Base-by-base conservation (phyloP, 2,113 vertebrate species). In the Ictalurus furcatus region DNA sequence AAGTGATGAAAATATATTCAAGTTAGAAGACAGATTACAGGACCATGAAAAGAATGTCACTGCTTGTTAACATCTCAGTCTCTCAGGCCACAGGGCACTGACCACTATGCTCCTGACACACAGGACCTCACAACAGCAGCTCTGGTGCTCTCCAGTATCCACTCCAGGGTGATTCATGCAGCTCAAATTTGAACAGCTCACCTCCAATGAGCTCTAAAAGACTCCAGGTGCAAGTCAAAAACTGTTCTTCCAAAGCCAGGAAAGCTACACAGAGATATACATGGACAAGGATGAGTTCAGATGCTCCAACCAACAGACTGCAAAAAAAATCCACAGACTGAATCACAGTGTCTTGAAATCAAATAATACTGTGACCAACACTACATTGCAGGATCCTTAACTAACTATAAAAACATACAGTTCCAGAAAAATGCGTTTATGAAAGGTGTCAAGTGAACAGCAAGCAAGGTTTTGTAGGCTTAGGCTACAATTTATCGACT, bases 151-250 rank as follows among this genome's bases (percentile, higher is more conserved):
- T 83, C 56, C 30, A 40, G 87, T 40, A 82, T 85, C 58, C 44
- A 58, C 48, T 52, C 48, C 61, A 85, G 90, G n/a, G 84, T 84
- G 88, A 91, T 89, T 89, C 37, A 52, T 59, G 44, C 44, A 63
- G 61, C 58, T 67, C 59, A 84, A 40, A 80, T 37, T 67, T 48
- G 9, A 40, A 28, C 83, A 44, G 82, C 54, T 59, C 48, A 87
- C 82, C 82, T 52, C 83, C 56, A 25, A 80, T 88, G 63, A 52
- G 67, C 58, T 58, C 73, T 76, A 82, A 80, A 67, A 80, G 67
- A 80, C 56, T 73, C 19, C 61, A 73, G 34, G 65, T 87, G 61
- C 86, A 88, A 85, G 76, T 17, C 37, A 76, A 65, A 86, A 85
- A 65, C 28, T 74, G 65, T 54, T 74, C 76, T 82, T 59, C 44